Evolutionary conservation across 2,113 vertebrate genomes (phyloP).

Genomic region (Antechinus stuartii): DNA sequence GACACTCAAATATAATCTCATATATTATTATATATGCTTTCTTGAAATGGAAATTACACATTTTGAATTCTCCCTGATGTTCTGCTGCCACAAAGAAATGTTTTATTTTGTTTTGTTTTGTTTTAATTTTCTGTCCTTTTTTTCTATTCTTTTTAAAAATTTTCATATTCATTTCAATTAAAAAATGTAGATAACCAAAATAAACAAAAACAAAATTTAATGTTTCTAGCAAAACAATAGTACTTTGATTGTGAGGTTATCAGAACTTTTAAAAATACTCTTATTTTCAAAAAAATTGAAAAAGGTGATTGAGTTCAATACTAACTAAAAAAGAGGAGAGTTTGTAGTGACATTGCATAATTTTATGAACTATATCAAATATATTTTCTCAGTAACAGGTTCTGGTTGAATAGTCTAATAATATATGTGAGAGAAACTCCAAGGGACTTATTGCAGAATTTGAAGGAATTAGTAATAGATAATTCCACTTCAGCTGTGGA

Average conservation of each 20-base stretch:
- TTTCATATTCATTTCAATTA: no score
- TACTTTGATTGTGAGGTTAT: not conserved
- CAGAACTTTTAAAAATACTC: not conserved
- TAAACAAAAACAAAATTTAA: not conserved
- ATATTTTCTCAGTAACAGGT: constrained; percentile 70
- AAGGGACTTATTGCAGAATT: constrained; percentile 65
- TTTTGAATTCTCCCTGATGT: no score
- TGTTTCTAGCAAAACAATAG: not conserved
- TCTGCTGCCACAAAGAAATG: no score
- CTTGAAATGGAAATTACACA: no score
- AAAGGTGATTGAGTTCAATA: constrained; percentile 72
- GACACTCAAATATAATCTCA: no score
- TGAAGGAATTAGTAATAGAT: constrained; percentile 70
- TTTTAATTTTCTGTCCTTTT: no score
- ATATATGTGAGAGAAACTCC: constrained; percentile 70
- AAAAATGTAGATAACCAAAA: no score
- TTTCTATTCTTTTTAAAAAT: no score
- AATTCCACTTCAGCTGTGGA: constrained; percentile 33
- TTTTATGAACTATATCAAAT: constrained; percentile 76
- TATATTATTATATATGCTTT: no score
- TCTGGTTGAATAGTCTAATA: constrained; percentile 73
- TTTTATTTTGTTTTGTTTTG: no score
- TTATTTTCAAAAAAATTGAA: constrained; percentile 60
- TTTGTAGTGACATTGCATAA: constrained; percentile 73
- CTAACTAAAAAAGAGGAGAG: constrained; percentile 70